A percentile compares a stretch with the other conserved stretches of the same genome.
These are phyloP conservation scores for Drosophila cyrtoloma DNA, from an alignment of 2,888 invertebrate species.

Conservation along the genomic window DNA sequence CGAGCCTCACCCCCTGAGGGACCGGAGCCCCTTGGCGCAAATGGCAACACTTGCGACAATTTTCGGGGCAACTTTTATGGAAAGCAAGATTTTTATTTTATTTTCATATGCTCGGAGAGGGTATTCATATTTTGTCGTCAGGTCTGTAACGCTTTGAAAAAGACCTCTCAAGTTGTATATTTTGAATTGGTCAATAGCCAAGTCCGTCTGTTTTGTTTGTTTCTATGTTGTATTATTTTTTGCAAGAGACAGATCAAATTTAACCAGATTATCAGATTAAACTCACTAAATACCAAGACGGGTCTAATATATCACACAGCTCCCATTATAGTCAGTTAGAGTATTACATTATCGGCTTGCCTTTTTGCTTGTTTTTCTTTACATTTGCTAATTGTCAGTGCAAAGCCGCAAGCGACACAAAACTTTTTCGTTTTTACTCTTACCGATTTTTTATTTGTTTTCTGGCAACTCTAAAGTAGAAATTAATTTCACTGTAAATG, in stretches of 20 bases:
- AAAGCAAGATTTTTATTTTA: constrained; percentile 39
- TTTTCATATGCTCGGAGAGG: constrained; percentile 14
- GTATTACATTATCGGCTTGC: constrained; percentile 1
- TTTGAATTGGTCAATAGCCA: background rate
- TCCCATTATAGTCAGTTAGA: background rate
- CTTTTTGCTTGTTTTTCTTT: constrained; percentile 40
- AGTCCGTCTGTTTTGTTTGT: background rate
- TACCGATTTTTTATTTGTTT: constrained; percentile 14
- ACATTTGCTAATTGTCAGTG: constrained; percentile 71
- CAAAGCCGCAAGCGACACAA: constrained; percentile 63
- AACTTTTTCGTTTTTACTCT: constrained; percentile 54
- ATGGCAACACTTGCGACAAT: constrained; percentile 49
- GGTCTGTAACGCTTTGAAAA: background rate
- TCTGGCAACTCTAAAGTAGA: constrained; percentile 66
- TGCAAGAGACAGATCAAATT: background rate
- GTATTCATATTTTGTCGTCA: background rate
- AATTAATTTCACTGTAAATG: constrained; percentile 79
- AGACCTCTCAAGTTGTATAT: background rate
- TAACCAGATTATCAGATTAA: background rate
- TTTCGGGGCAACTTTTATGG: constrained; percentile 36
- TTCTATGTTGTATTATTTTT: background rate
- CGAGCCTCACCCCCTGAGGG: constrained; percentile 13
- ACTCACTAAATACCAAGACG: background rate
- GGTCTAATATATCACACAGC: background rate
- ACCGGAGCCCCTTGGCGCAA: constrained; percentile 35